A percentile compares a stretch with the other conserved stretches of the same genome.
Evolutionary conservation across 2,797 vertebrate genomes (phyloP).

Genomic region (Eulemur coronatus): DNA sequence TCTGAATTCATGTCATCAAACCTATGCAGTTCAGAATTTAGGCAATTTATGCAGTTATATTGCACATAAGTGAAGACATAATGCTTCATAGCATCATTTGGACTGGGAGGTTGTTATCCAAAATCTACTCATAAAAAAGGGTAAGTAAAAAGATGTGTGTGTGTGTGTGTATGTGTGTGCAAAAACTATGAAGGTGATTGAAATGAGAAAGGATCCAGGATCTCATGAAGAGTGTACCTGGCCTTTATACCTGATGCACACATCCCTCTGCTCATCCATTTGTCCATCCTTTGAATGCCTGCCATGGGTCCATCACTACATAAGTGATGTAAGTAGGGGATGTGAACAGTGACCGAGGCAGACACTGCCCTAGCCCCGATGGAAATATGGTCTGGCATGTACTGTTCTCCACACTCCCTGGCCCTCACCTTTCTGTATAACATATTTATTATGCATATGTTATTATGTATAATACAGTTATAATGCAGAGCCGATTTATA

Average conservation of each 20-base stretch:
- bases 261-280: background rate
- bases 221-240: background rate
- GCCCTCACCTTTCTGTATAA: background rate
- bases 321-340: background rate
- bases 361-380: background rate
- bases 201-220: background rate
- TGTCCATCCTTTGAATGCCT: background rate
- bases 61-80: background rate
- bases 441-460: background rate
- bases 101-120: background rate
- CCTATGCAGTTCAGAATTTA: background rate
- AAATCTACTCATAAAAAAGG: background rate
- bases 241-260: background rate
- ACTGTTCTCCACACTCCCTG: background rate
- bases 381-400: background rate
- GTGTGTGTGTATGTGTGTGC: background rate
- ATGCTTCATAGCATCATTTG: background rate
- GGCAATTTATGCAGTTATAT: background rate
- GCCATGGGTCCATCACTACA: background rate
- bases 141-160: background rate
- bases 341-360: background rate
- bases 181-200: background rate
- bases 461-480: background rate
- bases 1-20: background rate
- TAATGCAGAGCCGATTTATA: background rate